Evolutionary conservation across 2,888 invertebrate genomes (phyloP).

Genomic region (Dolomedes plantarius): DNA sequence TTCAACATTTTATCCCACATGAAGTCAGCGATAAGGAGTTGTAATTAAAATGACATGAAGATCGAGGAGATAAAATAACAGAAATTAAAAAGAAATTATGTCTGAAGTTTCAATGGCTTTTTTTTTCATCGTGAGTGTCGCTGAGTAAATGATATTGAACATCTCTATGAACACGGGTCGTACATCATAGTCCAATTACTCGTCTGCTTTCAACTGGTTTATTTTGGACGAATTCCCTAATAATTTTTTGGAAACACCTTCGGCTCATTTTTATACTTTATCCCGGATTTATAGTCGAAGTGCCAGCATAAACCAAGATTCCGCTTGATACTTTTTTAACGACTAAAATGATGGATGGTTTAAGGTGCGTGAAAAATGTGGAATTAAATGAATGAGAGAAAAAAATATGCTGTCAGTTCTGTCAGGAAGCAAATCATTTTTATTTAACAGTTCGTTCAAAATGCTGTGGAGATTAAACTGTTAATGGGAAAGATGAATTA

Average conservation of each 20-base stretch:
- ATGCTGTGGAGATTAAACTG: too few relatives aligned
- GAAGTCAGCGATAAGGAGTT: too few relatives aligned
- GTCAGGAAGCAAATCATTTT: neutral
- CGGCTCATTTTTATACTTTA: neutral
- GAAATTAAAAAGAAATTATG: too few relatives aligned
- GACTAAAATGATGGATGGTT: neutral
- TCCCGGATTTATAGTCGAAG: neutral
- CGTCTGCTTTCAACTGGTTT: neutral
- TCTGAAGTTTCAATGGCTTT: too few relatives aligned
- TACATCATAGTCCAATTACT: constrained; percentile 1
- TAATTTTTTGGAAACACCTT: neutral
- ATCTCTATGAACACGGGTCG: neutral
- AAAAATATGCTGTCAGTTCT: neutral
- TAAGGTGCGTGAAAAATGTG: neutral
- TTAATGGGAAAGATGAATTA: too few relatives aligned
- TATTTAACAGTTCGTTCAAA: too few relatives aligned
- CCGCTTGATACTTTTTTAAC: neutral
- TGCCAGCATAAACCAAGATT: neutral
- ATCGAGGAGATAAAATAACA: too few relatives aligned
- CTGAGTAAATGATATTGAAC: constrained; percentile 6
- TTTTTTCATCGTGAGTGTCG: neutral
- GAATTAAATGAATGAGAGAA: neutral
- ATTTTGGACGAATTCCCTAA: neutral
- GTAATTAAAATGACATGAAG: too few relatives aligned
- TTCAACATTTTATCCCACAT: too few relatives aligned